Conservation (phyloP, 1,140 invertebrate genomes). For the Nixonia krombeini region DNA sequence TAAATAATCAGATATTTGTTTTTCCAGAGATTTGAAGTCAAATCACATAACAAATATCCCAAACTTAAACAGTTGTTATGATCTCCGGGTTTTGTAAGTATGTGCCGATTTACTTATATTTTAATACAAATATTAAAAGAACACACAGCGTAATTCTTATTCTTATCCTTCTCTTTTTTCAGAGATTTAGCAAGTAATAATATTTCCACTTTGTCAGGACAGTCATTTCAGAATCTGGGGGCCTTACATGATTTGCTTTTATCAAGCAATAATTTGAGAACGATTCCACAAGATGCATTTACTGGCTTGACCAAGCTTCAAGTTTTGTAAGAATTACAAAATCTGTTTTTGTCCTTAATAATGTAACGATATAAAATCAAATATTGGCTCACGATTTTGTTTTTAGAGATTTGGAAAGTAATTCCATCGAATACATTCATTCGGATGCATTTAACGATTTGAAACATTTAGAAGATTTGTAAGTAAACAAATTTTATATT, state of each 20-base stretch:
- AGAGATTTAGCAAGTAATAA: slow-evolving; percentile 92
- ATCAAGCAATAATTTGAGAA: slow-evolving; percentile 84
- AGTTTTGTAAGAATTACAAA: slow-evolving; percentile 82
- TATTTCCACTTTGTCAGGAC: slow-evolving; percentile 79
- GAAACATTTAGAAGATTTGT: slow-evolving; percentile 87
- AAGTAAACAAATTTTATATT: too few relatives aligned
- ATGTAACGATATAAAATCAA: neutral
- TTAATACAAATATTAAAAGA: neutral
- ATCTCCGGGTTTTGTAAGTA: slow-evolving; percentile 91
- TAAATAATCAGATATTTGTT: too few relatives aligned
- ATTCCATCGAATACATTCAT: slow-evolving; percentile 88
- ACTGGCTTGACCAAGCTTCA: slow-evolving; percentile 83
- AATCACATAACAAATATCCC: slow-evolving; percentile 83
- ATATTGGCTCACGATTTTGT: neutral
- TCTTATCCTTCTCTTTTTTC: slow-evolving; percentile 41
- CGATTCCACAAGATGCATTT: slow-evolving; percentile 85
- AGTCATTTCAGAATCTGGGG: slow-evolving; percentile 79
- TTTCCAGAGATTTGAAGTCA: slow-evolving; percentile 86
- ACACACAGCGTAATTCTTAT: too few relatives aligned
- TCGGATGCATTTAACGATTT: slow-evolving; percentile 87
- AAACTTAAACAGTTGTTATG: slow-evolving; percentile 79
- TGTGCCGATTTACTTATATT: slow-evolving; percentile 13
- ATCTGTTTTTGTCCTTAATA: neutral
- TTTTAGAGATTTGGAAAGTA: slow-evolving; percentile 90
- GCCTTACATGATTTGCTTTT: slow-evolving; percentile 89